Percentiles rank a stretch among this genome's conserved stretches.
phyloP scores from a whole-genome alignment of 2,888 invertebrate species.

The Chymomyza procnemis region DNA sequence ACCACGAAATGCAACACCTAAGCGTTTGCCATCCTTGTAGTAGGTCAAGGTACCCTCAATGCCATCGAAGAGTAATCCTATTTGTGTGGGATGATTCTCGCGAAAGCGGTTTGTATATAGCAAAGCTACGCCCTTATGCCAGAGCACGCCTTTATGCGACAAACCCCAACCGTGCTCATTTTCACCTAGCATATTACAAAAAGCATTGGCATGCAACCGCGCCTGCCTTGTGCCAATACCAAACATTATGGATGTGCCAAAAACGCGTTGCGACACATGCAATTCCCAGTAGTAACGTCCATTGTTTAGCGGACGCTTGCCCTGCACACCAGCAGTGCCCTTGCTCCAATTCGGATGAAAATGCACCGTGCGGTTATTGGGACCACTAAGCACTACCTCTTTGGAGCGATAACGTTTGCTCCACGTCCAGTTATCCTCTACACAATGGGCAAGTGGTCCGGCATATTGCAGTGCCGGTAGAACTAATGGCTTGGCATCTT shows the following conservation, averaged over 20 bases:
- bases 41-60: constrained; percentile 84
- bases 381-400: constrained; percentile 82
- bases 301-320: constrained; percentile 83
- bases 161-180: constrained; percentile 85
- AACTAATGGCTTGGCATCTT: constrained; percentile 3
- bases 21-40: constrained; percentile 84
- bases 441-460: constrained; percentile 79
- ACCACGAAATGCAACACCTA: constrained; percentile 86
- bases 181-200: constrained; percentile 86
- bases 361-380: constrained; percentile 81
- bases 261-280: constrained; percentile 82
- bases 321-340: constrained; percentile 86
- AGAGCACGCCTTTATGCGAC: constrained; percentile 85
- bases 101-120: constrained; percentile 84
- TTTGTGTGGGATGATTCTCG: constrained; percentile 84
- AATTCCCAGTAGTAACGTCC: constrained; percentile 85
- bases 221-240: constrained; percentile 81
- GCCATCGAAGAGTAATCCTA: constrained; percentile 85
- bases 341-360: constrained; percentile 89
- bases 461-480: not conserved
- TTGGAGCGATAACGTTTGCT: constrained; percentile 81
- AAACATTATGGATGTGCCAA: constrained; percentile 88
- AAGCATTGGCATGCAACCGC: constrained; percentile 83
- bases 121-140: constrained; percentile 83
- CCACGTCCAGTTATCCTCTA: constrained; percentile 86